Evolutionary conservation across 2,797 vertebrate species (phyloP).

Genomic region (Carduelis carduelis): DNA sequence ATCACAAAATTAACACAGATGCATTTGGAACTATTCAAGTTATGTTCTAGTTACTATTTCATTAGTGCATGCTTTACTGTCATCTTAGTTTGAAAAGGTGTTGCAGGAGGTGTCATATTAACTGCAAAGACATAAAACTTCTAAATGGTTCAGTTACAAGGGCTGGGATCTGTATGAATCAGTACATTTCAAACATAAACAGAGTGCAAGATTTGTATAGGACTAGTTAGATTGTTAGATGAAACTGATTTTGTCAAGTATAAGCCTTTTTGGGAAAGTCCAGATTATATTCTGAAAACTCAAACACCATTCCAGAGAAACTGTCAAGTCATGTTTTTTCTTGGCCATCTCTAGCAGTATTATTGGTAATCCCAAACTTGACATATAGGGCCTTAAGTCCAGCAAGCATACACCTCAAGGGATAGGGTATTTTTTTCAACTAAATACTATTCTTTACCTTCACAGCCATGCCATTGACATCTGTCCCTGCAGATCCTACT

Average conservation of each 20-base stretch:
- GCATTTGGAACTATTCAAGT: not conserved
- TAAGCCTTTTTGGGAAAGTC: not conserved
- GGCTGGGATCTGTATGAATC: not conserved
- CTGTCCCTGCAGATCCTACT: slow-evolving; percentile 83
- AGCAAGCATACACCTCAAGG: not conserved
- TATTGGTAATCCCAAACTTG: not conserved
- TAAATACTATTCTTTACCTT: slow-evolving; percentile 77
- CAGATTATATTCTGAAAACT: not conserved
- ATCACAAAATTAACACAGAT: not conserved
- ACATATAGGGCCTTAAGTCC: not conserved
- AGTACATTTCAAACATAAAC: not conserved
- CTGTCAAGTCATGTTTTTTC: not conserved
- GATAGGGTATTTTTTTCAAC: not conserved
- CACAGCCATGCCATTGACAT: slow-evolving; percentile 89
- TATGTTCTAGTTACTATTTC: not conserved
- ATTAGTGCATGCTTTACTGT: not conserved
- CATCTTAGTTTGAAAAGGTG: not conserved
- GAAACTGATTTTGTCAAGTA: not conserved
- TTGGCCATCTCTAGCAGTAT: not conserved
- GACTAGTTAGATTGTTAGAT: not conserved
- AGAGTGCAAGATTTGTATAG: not conserved
- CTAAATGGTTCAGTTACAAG: not conserved
- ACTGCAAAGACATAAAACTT: not conserved
- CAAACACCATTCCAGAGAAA: not conserved
- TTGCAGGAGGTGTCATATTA: not conserved